Conservation (phyloP, 1,140 invertebrate genomes). For the Solen grandis region DNA sequence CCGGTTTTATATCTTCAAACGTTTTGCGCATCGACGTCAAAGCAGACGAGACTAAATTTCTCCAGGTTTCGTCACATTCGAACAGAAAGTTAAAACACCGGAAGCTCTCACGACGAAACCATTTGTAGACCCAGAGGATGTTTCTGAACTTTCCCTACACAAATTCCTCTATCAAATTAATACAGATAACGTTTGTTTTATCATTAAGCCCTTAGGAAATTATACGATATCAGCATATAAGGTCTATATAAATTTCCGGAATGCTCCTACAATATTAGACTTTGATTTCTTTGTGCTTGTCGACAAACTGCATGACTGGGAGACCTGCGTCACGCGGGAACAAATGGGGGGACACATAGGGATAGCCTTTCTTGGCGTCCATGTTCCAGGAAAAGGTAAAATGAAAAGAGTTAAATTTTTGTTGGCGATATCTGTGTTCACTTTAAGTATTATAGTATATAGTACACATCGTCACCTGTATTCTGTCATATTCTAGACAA, state of each 20-base stretch:
- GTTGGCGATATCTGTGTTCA: too few species aligned
- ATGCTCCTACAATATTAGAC: constrained; percentile 10
- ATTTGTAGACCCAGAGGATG: constrained; percentile 27
- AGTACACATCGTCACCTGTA: too few species aligned
- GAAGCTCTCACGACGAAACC: background rate
- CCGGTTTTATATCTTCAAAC: constrained; percentile 30
- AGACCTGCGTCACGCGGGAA: constrained; percentile 1
- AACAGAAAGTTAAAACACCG: constrained; percentile 25
- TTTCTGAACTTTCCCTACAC: constrained; percentile 39
- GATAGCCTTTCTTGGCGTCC: constrained; percentile 4
- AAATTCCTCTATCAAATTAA: constrained; percentile 25
- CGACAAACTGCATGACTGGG: background rate
- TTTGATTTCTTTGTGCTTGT: constrained; percentile 14
- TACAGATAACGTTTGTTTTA: constrained; percentile 29
- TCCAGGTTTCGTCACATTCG: constrained; percentile 31
- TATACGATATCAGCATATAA: background rate
- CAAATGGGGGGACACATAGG: constrained; percentile 27
- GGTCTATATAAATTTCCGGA: constrained; percentile 9
- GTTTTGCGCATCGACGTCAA: constrained; percentile 36
- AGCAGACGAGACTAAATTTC: background rate
- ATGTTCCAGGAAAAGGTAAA: constrained; percentile 30
- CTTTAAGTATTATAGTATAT: too few species aligned
- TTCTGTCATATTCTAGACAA: too few species aligned
- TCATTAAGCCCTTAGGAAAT: constrained; percentile 1
- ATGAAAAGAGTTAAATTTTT: too few species aligned